Conservation (phyloP, 2,113 vertebrate genomes). For the Heliornis fulica region DNA sequence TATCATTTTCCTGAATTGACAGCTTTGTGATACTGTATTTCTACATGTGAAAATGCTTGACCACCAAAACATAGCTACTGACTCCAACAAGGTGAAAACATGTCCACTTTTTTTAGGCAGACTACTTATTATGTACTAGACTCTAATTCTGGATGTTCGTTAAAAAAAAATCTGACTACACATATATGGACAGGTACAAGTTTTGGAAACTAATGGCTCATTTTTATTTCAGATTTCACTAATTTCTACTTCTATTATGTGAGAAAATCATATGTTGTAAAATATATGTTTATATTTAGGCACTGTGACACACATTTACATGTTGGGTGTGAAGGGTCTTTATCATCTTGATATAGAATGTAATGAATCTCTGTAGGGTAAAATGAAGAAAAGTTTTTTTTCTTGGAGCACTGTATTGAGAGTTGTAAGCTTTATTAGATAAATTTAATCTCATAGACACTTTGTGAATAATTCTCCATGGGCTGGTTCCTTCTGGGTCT, state of each 20-base stretch:
- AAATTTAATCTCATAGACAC: conserved; percentile 53
- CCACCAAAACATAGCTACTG: background rate
- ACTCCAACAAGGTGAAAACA: background rate
- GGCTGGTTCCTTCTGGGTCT: conserved; percentile 74
- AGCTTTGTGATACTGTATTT: background rate
- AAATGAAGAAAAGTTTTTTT: background rate
- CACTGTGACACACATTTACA: rapidly evolving
- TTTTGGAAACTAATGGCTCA: background rate
- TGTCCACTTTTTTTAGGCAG: background rate
- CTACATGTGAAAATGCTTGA: background rate
- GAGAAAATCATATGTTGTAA: background rate
- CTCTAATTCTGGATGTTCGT: background rate
- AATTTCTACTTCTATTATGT: background rate
- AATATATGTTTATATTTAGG: background rate
- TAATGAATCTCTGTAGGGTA: background rate
- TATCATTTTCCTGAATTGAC: background rate
- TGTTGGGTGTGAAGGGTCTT: background rate
- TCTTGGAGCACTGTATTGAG: background rate
- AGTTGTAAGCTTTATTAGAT: conserved; percentile 29
- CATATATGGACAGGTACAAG: background rate
- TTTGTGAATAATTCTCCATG: conserved; percentile 69
- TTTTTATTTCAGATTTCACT: background rate
- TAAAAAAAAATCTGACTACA: background rate
- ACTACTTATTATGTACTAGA: background rate
- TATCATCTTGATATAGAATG: background rate